These are phyloP conservation scores for Clivina fossor DNA, from an alignment of 2,888 invertebrate genomes.

Conservation along the genomic window DNA sequence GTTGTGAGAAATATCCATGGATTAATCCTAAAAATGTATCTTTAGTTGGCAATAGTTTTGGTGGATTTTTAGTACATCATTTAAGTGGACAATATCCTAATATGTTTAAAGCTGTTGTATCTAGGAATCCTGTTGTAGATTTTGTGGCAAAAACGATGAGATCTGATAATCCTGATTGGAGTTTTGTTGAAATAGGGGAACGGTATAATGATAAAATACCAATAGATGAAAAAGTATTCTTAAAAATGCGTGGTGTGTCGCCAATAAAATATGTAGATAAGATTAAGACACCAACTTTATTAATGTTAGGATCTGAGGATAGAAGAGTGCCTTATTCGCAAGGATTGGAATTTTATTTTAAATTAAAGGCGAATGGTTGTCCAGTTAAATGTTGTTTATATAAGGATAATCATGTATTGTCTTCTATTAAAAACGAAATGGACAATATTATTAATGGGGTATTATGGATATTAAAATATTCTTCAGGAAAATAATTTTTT, in stretches of 20 bases:
- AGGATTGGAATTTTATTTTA: conserved; percentile 69
- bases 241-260: conserved; percentile 68
- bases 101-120: conserved; percentile 70
- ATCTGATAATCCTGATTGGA: conserved; percentile 91
- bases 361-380: conserved; percentile 67
- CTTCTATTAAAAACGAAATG: conserved; percentile 67
- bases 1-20: conserved; percentile 57
- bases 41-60: conserved; percentile 85
- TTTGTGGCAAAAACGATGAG: conserved; percentile 69
- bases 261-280: conserved; percentile 68
- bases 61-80: conserved; percentile 84
- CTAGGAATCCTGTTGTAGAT: conserved; percentile 83
- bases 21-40: conserved; percentile 64
- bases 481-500: conserved; percentile 10
- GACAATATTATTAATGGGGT: conserved; percentile 74
- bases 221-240: conserved; percentile 57
- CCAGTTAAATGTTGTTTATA: conserved; percentile 71
- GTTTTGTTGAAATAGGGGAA: conserved; percentile 63
- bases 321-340: conserved; percentile 77
- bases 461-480: conserved; percentile 68
- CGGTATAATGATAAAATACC: conserved; percentile 59
- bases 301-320: conserved; percentile 81
- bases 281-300: conserved; percentile 74
- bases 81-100: conserved; percentile 82
- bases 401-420: conserved; percentile 77